Percentiles rank a stretch among this genome's conserved stretches.
These are phyloP conservation scores for Sebastes fasciatus DNA, from an alignment of 2,113 vertebrate genomes.

Conservation along the genomic window DNA sequence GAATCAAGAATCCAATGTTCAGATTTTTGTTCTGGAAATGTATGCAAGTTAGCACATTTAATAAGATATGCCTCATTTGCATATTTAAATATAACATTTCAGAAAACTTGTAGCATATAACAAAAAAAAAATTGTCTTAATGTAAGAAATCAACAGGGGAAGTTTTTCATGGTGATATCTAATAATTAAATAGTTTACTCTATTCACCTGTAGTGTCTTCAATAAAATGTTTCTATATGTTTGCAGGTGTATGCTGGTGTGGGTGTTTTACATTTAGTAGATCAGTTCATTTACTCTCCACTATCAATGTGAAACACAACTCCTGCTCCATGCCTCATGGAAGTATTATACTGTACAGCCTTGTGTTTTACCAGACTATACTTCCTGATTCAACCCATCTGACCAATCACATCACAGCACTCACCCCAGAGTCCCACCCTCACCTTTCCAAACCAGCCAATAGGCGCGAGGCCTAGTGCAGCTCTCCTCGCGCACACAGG, in stretches of 20 bases:
- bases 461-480: slow-evolving; percentile 61
- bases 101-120: too few relatives aligned
- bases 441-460: slow-evolving; percentile 89
- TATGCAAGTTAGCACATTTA: too few relatives aligned
- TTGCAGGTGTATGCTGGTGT: background rate
- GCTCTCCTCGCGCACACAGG: slow-evolving; percentile 87
- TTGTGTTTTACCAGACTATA: slow-evolving; percentile 14
- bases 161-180: too few relatives aligned
- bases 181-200: too few relatives aligned
- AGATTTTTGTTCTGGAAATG: too few relatives aligned
- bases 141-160: too few relatives aligned
- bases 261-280: background rate
- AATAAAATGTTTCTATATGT: background rate
- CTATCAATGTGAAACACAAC: background rate
- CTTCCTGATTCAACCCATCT: slow-evolving; percentile 73
- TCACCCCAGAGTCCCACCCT: slow-evolving; percentile 83
- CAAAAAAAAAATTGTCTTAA: too few relatives aligned
- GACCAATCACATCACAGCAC: slow-evolving; percentile 76
- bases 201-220: too few relatives aligned
- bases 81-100: too few relatives aligned
- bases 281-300: background rate
- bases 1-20: too few relatives aligned
- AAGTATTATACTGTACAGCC: background rate
- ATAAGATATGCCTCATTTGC: too few relatives aligned
- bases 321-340: slow-evolving; percentile 12